These are phyloP conservation scores for Hirtodrosophila duncani DNA, from an alignment of 2,888 invertebrate genomes.

Conservation along the genomic window DNA sequence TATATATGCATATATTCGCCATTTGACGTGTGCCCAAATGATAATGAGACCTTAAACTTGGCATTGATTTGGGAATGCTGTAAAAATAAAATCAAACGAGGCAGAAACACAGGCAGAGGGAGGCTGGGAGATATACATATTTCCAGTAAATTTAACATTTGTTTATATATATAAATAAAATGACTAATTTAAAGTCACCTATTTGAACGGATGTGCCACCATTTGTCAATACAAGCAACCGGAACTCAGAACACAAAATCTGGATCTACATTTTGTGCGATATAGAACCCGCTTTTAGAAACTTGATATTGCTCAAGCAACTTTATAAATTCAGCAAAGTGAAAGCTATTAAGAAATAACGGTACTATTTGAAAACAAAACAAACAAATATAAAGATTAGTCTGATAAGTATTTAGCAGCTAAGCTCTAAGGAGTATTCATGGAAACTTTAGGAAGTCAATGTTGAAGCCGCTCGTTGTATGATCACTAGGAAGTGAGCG, in stretches of 20 bases:
- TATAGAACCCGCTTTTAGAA: constrained; percentile 47
- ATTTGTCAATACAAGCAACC: constrained; percentile 39
- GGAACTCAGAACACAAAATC: constrained; percentile 33
- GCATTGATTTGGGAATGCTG: constrained; percentile 41
- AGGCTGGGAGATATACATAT: no score
- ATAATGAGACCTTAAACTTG: constrained; percentile 57
- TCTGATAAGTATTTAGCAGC: no score
- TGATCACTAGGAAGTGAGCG: constrained; percentile 42
- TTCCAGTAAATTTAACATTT: not conserved
- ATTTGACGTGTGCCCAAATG: constrained; percentile 18
- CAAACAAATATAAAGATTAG: not conserved
- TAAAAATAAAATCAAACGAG: not conserved
- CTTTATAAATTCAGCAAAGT: not conserved
- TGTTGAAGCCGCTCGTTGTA: no score
- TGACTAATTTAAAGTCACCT: constrained; percentile 27
- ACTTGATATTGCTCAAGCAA: constrained; percentile 36
- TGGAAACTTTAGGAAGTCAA: no score
- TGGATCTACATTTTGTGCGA: constrained; percentile 12
- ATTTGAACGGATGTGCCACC: constrained; percentile 37
- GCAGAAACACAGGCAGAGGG: not conserved
- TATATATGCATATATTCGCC: constrained; percentile 11
- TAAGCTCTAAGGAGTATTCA: no score
- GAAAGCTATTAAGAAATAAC: constrained; percentile 27
- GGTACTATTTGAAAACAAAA: constrained; percentile 13
- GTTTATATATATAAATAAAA: constrained; percentile 16